Evolutionary conservation across 1,140 invertebrate genomes (phyloP).

Genomic region (Scylla paramamosain): DNA sequence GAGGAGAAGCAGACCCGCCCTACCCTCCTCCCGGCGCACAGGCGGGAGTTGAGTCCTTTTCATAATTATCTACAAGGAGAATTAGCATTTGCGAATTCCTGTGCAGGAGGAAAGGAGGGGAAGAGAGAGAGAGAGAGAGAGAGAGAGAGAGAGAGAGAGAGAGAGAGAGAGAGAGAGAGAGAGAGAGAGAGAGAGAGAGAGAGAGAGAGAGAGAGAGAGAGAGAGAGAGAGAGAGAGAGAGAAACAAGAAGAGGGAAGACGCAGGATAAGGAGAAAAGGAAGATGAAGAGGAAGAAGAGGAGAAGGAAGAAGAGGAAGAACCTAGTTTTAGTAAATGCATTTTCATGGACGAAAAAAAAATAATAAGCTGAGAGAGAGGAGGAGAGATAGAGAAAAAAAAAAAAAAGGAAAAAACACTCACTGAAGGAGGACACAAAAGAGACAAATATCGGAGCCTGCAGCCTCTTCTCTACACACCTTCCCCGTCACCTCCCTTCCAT

Average conservation of each 20-base stretch:
- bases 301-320: too few relatives aligned
- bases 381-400: background rate
- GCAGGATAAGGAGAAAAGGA: too few relatives aligned
- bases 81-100: slow-evolving; percentile 67
- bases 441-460: too few relatives aligned
- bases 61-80: slow-evolving; percentile 64
- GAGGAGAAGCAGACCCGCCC: slow-evolving; percentile 21
- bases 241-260: background rate
- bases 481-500: background rate
- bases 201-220: background rate
- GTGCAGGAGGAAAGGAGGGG: background rate
- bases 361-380: background rate
- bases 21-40: background rate
- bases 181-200: background rate
- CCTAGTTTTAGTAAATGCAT: slow-evolving; percentile 54
- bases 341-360: slow-evolving; percentile 31
- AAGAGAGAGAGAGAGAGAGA: background rate
- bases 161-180: background rate
- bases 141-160: background rate
- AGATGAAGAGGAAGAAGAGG: too few relatives aligned
- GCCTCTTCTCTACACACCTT: background rate
- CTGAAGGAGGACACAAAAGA: too few relatives aligned
- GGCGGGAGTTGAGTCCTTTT: slow-evolving; percentile 27
- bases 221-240: background rate
- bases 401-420: too few relatives aligned